Evolutionary conservation across 1,140 invertebrate genomes (phyloP).

Genomic region (Cotesia glomerata): DNA sequence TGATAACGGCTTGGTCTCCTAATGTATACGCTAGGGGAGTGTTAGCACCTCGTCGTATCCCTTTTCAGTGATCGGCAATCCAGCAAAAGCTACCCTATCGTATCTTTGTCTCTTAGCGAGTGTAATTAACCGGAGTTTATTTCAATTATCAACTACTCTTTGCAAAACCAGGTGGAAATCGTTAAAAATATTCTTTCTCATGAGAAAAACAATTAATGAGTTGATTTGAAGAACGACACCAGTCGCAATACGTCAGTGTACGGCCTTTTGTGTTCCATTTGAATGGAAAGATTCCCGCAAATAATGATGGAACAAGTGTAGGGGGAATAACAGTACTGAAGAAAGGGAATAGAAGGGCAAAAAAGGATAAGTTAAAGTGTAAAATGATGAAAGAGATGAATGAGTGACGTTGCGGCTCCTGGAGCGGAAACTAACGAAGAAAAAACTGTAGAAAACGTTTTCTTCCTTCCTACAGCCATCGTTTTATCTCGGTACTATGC

Average conservation of each 20-base stretch:
- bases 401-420: conserved; percentile 7
- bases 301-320: conserved; percentile 1
- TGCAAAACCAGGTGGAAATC: too few species aligned
- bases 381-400: conserved; percentile 11
- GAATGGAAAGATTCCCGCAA: neutral
- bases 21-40: too few species aligned
- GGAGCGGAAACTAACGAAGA: conserved; percentile 9
- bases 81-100: too few species aligned
- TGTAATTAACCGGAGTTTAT: too few species aligned
- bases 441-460: conserved; percentile 8
- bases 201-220: neutral
- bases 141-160: too few species aligned
- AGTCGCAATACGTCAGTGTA: neutral
- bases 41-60: too few species aligned
- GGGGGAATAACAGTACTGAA: neutral
- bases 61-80: too few species aligned
- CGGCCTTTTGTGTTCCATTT: neutral
- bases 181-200: too few species aligned
- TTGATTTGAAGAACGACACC: neutral
- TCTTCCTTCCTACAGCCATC: neutral
- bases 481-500: conserved; percentile 2
- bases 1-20: too few species aligned
- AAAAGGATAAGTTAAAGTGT: conserved; percentile 8
- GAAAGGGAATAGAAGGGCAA: neutral
- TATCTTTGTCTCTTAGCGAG: too few species aligned